These are phyloP conservation scores for Timandra comae DNA, from an alignment of 2,888 invertebrate species.

Conservation along the genomic window DNA sequence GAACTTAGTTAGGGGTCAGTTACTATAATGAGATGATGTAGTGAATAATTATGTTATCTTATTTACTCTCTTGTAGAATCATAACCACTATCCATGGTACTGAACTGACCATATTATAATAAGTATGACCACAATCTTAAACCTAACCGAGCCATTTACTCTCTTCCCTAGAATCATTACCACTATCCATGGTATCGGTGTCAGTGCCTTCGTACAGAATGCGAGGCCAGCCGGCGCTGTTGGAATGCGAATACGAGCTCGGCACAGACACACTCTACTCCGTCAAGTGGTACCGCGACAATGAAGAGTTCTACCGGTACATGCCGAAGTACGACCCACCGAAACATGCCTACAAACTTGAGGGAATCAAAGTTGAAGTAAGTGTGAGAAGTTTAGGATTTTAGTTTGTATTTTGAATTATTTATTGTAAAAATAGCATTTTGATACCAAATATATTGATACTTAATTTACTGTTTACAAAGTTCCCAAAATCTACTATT, in stretches of 20 bases:
- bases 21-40: no score
- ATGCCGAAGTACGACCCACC: slow-evolving; percentile 84
- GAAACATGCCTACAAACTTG: slow-evolving; percentile 82
- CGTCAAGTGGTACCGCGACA: slow-evolving; percentile 91
- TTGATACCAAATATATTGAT: no score
- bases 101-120: no score
- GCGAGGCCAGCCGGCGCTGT: slow-evolving; percentile 79
- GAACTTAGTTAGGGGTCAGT: no score
- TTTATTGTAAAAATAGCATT: no score
- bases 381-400: no score
- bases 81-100: slow-evolving; percentile 73
- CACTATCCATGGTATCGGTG: slow-evolving; percentile 77
- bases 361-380: slow-evolving; percentile 82
- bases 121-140: no score
- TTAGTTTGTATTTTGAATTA: no score
- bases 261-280: slow-evolving; percentile 83
- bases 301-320: slow-evolving; percentile 88
- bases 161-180: slow-evolving; percentile 57
- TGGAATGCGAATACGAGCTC: slow-evolving; percentile 82
- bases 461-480: no score
- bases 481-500: no score
- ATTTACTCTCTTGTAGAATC: slow-evolving; percentile 59
- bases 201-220: slow-evolving; percentile 80
- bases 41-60: no score
- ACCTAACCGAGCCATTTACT: not conserved